These are phyloP conservation scores for Melanocharis versteri DNA, from an alignment of 2,113 vertebrate genomes.

Conservation along the genomic window DNA sequence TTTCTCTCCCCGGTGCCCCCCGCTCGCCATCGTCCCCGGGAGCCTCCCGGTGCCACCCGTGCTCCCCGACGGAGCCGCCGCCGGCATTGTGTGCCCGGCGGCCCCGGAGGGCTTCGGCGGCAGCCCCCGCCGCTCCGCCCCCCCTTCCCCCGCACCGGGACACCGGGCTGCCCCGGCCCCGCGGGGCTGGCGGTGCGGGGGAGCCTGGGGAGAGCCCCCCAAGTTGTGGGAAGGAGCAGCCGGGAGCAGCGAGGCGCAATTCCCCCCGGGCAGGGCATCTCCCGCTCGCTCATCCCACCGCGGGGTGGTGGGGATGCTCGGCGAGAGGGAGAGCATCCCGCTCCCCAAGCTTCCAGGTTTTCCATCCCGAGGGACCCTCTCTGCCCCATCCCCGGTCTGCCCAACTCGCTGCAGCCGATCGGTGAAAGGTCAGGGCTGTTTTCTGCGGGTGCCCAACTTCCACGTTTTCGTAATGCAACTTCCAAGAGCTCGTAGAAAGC, in stretches of 20 bases:
- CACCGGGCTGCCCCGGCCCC: not conserved
- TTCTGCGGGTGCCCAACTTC: conserved; percentile 41
- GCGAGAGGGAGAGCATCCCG: not conserved
- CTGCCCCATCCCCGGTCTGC: not conserved
- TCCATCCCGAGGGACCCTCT: not conserved
- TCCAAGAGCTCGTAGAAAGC: not conserved
- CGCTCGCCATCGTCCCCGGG: not conserved
- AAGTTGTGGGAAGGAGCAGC: not conserved
- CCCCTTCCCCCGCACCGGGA: not conserved
- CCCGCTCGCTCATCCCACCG: not conserved
- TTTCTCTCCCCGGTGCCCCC: not conserved
- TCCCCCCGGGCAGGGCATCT: not conserved
- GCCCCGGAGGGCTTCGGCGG: not conserved
- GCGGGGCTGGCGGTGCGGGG: not conserved
- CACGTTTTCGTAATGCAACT: conserved; percentile 51
- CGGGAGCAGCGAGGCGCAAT: not conserved
- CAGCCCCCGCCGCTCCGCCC: not conserved
- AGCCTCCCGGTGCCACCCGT: not conserved
- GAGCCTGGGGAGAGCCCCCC: not conserved
- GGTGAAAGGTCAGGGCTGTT: conserved; percentile 29
- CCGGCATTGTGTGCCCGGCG: not conserved
- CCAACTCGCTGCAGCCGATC: not conserved
- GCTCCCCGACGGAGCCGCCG: not conserved
- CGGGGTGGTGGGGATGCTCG: not conserved
- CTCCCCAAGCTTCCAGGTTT: not conserved